Evolutionary conservation across 53 echinoderm and acorn worm genomes (phyloP), one percentile per base, ranked within the genome.

Genomic region (Echinarachnius parma): DNA sequence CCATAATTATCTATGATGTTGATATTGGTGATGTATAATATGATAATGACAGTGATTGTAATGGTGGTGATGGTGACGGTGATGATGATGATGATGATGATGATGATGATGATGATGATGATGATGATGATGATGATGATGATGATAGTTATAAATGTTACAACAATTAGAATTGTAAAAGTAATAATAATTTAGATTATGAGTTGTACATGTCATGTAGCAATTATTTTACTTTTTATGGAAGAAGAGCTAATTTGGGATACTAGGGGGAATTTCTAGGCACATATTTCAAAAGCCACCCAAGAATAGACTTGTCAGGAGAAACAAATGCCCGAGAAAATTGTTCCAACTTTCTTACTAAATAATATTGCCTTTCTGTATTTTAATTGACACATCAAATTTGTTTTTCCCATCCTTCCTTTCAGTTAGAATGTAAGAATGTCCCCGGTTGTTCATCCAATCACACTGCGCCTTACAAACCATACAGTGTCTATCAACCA

Each of bases 371-470:
- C n/a, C n/a, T n/a, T n/a, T n/a, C n/a, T n/a, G n/a, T n/a, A n/a
- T n/a, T n/a, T n/a, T n/a, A n/a, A n/a, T n/a, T n/a, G 42, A 39
- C 42, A 39, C 42, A 7, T 9, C 7, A 9, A 39, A 7, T 13
- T 13, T 7, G 7, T 39, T 19, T 4, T 1, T 47, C 19, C 52
- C 18, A 14, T 9, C 52, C 19, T 69, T 69, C 34, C 24, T 53
- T 69, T 53, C 70, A 69, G 70, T 52, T 53, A 69, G 70, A 69
- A 53, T 69, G 70, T 34, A 50, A 28, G 70, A 69, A 24, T 33
- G 70, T 69, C 14, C 70, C 53, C 21, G 53, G 21, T 21, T 69
- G 70, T 34, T 50, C 31, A 21, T 34, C 70, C 53, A 69, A 69
- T 45, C 60, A 60, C 48, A 76, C 53, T 33, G 48, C 7, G 53